Conservation (phyloP, 2,888 invertebrate species). For the Agrotis clavis region DNA sequence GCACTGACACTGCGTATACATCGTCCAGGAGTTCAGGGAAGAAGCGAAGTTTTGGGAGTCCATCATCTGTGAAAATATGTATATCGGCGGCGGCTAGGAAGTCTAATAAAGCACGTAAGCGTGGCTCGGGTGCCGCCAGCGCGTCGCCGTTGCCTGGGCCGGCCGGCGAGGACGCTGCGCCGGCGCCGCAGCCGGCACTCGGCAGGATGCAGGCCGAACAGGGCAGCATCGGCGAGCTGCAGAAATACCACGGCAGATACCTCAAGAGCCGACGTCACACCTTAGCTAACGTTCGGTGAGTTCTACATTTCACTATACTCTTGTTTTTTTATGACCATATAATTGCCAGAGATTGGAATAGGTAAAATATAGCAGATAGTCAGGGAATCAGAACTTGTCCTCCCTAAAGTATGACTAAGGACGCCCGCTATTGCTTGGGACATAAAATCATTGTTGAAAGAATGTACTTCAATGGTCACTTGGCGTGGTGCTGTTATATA, state of each 20-base stretch:
- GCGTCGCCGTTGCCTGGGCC: slow-evolving; percentile 76
- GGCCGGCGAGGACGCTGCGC: slow-evolving; percentile 81
- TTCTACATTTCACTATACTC: slow-evolving; percentile 63
- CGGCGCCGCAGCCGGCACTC: slow-evolving; percentile 80
- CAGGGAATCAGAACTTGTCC: too few species aligned
- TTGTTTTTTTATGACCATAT: not conserved
- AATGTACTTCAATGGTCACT: too few species aligned
- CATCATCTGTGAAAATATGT: slow-evolving; percentile 92
- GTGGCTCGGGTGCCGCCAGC: slow-evolving; percentile 84
- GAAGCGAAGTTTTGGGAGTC: slow-evolving; percentile 88
- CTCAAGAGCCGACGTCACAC: slow-evolving; percentile 97
- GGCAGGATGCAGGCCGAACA: slow-evolving; percentile 98
- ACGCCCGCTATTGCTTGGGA: too few species aligned
- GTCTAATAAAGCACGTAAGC: slow-evolving; percentile 89
- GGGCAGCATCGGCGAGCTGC: slow-evolving; percentile 97
- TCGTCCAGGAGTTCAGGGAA: slow-evolving; percentile 89
- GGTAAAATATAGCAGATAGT: not conserved
- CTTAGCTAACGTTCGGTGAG: slow-evolving; percentile 98
- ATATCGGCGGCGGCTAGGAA: slow-evolving; percentile 90
- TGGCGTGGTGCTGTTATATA: too few species aligned
- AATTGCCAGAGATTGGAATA: not conserved
- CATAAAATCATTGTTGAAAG: too few species aligned
- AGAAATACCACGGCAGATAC: slow-evolving; percentile 96
- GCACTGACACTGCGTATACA: slow-evolving; percentile 88
- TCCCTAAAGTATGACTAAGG: too few species aligned